Base-by-base conservation (phyloP, 2,888 invertebrate species). In the Eulithis testata region DNA sequence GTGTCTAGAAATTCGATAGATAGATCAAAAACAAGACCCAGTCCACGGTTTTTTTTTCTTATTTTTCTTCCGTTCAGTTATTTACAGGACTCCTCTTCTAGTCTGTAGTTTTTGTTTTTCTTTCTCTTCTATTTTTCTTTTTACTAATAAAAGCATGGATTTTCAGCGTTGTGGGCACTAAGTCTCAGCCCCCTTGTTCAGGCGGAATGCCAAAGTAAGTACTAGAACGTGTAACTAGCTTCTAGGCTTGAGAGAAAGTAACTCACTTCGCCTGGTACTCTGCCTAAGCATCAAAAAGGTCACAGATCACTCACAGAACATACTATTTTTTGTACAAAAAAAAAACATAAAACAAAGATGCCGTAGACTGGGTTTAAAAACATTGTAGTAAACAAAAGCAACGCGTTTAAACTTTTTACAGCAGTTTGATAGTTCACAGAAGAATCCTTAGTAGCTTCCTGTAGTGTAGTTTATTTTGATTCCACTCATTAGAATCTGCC, bases 181-280 rank as follows among this genome's bases (percentile, higher is more conserved):
- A 87, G 86, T 84, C 86, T 93, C 83, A 88, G 88, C 84, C 92
- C 93, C 70, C 87, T 93, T 83, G 90, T 93, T 73, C 90, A 90
- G 87, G 92, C 93, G 82, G 92, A 93, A 90, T 93, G 93, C 89
- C 93, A 93, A 81, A 93, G 93, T 93, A 88, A 93, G 93, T 93
- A 92, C 60, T 70, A 57, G 68, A 65, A 68, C 61, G 66, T 68
- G 53, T 70, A 65, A 75, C 77, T 76, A 76, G 84, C 85, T 85
- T 85, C 72, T 77, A 78, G 75, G 85, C 85, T 86, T 85, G 73
- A 62, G 63, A 62, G 63, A 71, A 72, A 73, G 68, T 70, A 65
- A 70, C 74, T 80, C 79, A 78, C 75, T 73, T 76, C 68, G 70
- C 71, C 65, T 62, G 57, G 60, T 60, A 61, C 57, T 52, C 31